phyloP scores from a whole-genome alignment of 2,888 invertebrate species.

The Poecilobothrus nobilitatus region DNA sequence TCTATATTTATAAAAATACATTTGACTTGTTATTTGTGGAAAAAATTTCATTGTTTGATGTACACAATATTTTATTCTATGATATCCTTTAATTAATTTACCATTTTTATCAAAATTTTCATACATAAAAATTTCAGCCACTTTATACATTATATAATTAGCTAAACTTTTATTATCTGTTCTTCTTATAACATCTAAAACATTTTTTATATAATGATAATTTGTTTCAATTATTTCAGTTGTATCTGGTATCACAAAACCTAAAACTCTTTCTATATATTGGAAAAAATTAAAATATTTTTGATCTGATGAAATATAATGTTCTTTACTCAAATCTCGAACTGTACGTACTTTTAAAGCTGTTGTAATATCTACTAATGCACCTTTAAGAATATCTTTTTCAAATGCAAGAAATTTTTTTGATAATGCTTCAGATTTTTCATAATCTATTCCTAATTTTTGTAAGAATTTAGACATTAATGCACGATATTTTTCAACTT shows the following conservation, averaged over 20 bases:
- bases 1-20: not conserved
- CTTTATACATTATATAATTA: slow-evolving; percentile 15
- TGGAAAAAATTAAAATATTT: not conserved
- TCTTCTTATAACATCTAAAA: slow-evolving; percentile 9
- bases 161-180: slow-evolving; percentile 12
- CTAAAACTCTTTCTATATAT: not conserved
- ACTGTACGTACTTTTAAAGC: not conserved
- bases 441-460: slow-evolving; percentile 11
- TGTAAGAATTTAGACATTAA: slow-evolving; percentile 8
- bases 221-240: slow-evolving; percentile 7
- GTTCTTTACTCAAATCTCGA: not conserved
- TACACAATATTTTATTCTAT: not conserved
- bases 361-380: not conserved
- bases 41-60: slow-evolving; percentile 4
- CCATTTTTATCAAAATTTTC: slow-evolving; percentile 7
- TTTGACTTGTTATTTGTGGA: not conserved
- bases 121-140: slow-evolving; percentile 10
- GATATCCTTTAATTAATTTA: not conserved
- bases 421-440: not conserved
- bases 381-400: slow-evolving; percentile 11
- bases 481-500: slow-evolving; percentile 10
- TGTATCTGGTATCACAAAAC: not conserved
- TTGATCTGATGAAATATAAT: not conserved
- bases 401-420: slow-evolving; percentile 14
- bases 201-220: slow-evolving; percentile 10